Conservation (phyloP, 2,888 invertebrate species). For the Ecdyonurus torrentis region DNA sequence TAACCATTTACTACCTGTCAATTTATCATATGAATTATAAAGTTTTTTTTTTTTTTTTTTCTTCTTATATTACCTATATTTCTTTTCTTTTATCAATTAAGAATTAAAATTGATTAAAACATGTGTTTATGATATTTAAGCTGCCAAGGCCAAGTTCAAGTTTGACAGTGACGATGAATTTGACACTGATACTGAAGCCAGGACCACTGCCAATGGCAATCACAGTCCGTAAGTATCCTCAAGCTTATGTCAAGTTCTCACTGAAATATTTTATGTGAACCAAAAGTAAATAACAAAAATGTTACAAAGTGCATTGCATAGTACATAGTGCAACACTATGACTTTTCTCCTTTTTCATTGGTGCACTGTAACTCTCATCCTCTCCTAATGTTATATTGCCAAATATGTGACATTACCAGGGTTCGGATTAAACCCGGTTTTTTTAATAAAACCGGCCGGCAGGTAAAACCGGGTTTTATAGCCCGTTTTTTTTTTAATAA, state of each 20-base stretch:
- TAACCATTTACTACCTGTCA: too few relatives aligned
- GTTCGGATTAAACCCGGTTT: too few relatives aligned
- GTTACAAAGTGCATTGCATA: background rate
- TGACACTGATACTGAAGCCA: constrained; percentile 1
- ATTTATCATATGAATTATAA: too few relatives aligned
- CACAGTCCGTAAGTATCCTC: background rate
- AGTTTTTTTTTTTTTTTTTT: background rate
- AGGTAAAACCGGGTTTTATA: too few relatives aligned
- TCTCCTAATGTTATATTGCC: too few relatives aligned
- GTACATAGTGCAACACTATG: too few relatives aligned
- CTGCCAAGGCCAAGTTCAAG: constrained; percentile 15
- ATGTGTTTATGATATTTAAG: constrained; percentile 10
- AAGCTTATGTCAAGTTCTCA: background rate
- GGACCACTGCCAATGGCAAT: background rate
- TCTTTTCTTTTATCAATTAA: background rate
- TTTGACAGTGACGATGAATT: constrained; percentile 12
- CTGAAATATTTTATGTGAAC: background rate
- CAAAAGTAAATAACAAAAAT: background rate
- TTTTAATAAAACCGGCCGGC: too few relatives aligned
- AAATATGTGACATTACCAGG: too few relatives aligned
- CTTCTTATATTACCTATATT: background rate
- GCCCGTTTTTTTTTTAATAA: too few relatives aligned
- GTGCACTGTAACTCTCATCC: too few relatives aligned
- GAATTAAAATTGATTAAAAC: background rate
- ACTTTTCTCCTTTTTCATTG: too few relatives aligned